Conservation (phyloP, 2,797 vertebrate genomes). For the Pachyuromys duprasi region DNA sequence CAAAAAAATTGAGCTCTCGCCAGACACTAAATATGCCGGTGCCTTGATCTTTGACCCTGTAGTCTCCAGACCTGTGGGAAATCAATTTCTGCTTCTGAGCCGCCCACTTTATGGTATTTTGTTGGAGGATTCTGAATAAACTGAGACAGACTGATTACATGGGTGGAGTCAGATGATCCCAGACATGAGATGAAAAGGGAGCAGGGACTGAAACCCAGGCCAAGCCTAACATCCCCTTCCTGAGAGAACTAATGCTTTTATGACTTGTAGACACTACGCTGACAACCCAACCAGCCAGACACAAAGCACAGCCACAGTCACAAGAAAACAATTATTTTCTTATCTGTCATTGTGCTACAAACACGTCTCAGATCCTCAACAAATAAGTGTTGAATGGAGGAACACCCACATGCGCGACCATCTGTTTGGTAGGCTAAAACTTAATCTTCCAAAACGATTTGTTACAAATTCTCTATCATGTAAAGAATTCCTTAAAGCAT, state of each 20-base stretch:
- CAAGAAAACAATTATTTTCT: conserved; percentile 4
- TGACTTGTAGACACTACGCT: not conserved
- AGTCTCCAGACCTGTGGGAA: conserved; percentile 5
- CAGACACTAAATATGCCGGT: not conserved
- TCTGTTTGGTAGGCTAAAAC: not conserved
- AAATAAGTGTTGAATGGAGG: not conserved
- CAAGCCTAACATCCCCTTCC: conserved; percentile 60
- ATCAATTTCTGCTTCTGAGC: conserved; percentile 3
- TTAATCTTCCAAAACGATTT: conserved; percentile 21
- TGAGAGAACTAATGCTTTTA: conserved; percentile 15
- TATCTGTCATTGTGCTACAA: not conserved
- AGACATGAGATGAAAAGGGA: not conserved
- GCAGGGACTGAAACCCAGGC: not conserved
- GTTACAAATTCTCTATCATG: not conserved
- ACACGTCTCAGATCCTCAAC: not conserved
- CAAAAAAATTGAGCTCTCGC: not conserved
- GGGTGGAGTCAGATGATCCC: not conserved
- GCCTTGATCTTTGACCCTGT: not conserved
- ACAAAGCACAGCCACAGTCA: not conserved
- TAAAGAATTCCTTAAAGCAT: not conserved
- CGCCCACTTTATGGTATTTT: not conserved
- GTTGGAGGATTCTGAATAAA: not conserved
- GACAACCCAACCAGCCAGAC: conserved; percentile 46
- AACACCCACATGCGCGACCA: not conserved
- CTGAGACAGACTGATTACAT: conserved; percentile 1